Percentiles rank a stretch among this genome's conserved stretches.
Conservation (phyloP, 2,113 vertebrate genomes). For the Cyrtonyx montezumae region DNA sequence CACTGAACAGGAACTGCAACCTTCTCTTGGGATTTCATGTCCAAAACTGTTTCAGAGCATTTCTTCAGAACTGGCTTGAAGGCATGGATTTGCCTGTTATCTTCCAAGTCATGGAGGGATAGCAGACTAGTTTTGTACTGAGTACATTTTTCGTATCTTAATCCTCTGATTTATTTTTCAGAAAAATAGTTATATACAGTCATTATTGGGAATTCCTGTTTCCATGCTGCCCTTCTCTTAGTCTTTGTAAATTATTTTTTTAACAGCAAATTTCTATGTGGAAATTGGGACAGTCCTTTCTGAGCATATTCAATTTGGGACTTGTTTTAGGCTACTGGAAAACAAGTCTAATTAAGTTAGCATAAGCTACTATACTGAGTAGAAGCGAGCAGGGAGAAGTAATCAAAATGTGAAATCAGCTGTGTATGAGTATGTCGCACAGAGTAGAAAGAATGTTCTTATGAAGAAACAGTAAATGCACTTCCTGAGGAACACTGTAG, state of each 20-base stretch:
- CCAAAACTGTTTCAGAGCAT: neutral
- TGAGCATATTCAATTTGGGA: neutral
- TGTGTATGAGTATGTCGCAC: neutral
- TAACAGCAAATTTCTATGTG: neutral
- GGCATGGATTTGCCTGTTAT: neutral
- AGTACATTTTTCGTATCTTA: neutral
- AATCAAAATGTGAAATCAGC: neutral
- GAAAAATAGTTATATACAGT: neutral
- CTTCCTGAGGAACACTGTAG: neutral
- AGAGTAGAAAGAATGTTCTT: neutral
- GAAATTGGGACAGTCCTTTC: neutral
- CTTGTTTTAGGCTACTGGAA: neutral
- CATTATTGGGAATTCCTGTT: neutral
- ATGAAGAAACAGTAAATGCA: neutral
- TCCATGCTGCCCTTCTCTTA: neutral
- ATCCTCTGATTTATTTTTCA: neutral
- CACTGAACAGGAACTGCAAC: conserved; percentile 22
- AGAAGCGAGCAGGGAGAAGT: neutral
- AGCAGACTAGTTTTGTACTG: neutral
- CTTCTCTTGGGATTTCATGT: conserved; percentile 13
- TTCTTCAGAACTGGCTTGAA: conserved; percentile 1
- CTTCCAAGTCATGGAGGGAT: neutral
- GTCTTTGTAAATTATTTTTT: neutral
- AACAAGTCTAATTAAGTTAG: neutral
- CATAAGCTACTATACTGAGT: neutral